Evolutionary conservation across 2,797 vertebrate species (phyloP).

Genomic region (Poeciliopsis presidionis): DNA sequence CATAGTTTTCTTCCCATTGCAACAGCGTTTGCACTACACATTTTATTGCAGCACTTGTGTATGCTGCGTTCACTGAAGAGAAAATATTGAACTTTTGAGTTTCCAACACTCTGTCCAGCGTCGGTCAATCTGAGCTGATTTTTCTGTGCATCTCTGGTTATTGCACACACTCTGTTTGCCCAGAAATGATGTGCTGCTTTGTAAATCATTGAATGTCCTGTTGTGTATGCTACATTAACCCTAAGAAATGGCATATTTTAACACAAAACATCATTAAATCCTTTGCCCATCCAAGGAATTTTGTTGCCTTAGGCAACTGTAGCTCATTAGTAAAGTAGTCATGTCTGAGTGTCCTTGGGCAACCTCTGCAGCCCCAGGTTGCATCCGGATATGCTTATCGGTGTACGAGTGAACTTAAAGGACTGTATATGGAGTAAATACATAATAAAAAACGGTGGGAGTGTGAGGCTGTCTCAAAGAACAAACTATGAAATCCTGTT

Average conservation of each 20-base stretch:
- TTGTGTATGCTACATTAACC: not conserved
- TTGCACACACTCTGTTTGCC: not conserved
- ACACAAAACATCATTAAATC: not conserved
- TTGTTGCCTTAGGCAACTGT: not conserved
- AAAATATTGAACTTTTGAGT: not conserved
- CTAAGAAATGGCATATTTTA: conserved; percentile 1
- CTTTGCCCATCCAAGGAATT: conserved; percentile 1
- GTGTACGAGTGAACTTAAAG: not conserved
- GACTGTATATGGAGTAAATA: not conserved
- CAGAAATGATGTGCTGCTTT: not conserved
- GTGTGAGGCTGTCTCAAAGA: not conserved
- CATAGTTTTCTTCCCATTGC: not conserved
- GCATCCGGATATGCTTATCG: not conserved
- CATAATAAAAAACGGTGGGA: not conserved
- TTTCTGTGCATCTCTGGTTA: not conserved
- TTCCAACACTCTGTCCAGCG: not conserved
- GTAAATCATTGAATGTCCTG: not conserved
- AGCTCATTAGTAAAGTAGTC: conserved; percentile 10
- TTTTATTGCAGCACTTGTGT: not conserved
- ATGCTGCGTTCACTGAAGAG: not conserved
- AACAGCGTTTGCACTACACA: not conserved
- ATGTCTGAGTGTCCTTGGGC: conserved; percentile 10
- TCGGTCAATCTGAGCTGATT: not conserved
- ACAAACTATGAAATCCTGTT: not conserved
- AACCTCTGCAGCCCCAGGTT: conserved; percentile 6